Evolutionary conservation across 2,797 vertebrate species (phyloP).

Genomic region (Parotocinclus haroldoi): DNA sequence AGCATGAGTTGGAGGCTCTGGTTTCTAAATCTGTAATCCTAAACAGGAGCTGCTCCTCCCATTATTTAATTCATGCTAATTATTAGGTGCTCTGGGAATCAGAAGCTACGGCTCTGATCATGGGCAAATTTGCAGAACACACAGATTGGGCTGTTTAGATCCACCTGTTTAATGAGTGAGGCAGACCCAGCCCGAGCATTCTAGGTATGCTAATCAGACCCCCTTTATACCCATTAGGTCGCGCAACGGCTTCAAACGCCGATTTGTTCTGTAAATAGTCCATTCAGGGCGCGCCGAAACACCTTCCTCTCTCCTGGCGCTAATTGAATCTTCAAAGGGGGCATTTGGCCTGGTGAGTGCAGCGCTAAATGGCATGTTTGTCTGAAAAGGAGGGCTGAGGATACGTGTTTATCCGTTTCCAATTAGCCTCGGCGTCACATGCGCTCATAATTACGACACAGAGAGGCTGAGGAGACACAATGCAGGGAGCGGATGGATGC

Average conservation of each 20-base stretch:
- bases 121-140: conserved; percentile 16
- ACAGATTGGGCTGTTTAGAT: conserved; percentile 25
- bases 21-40: too few species aligned
- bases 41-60: too few species aligned
- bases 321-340: conserved; percentile 82
- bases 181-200: conserved; percentile 49
- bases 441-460: conserved; percentile 58
- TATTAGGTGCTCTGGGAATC: neutral
- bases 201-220: conserved; percentile 65
- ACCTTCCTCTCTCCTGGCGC: conserved; percentile 65
- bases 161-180: conserved; percentile 49
- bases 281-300: conserved; percentile 70
- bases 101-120: neutral
- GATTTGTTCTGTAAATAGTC: conserved; percentile 81
- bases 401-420: conserved; percentile 71
- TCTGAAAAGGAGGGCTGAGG: conserved; percentile 63
- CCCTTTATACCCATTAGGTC: conserved; percentile 74
- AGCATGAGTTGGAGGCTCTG: too few species aligned
- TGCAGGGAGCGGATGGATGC: conserved; percentile 44
- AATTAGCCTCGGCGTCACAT: conserved; percentile 62
- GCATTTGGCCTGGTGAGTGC: conserved; percentile 59
- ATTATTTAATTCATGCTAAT: neutral
- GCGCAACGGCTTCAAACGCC: conserved; percentile 74
- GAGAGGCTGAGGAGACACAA: conserved; percentile 30
- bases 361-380: conserved; percentile 71